Evolutionary conservation across 2,888 invertebrate species (phyloP), one percentile per base, ranked within the genome.

Genomic region (Sturmia bella): DNA sequence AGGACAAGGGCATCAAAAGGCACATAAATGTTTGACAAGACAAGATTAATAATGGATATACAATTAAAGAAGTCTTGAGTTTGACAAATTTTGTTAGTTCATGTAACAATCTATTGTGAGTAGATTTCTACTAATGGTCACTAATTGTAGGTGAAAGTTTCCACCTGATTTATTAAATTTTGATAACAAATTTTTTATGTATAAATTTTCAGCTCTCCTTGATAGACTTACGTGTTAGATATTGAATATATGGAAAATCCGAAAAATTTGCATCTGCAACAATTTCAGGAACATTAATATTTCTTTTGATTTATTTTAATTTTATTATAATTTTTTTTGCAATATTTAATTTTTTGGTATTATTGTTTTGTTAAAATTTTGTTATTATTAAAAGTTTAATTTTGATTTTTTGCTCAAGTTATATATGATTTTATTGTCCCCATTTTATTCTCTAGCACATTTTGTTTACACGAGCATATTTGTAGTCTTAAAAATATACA

Each of bases 181-280:
- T 74, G 6, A 27, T 6, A 11, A 1, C 2, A 21, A 17, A 27
- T 39, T 52, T 57, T 43, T 41, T 27, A 41, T 61, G 15, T 50
- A 3, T 43, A 11, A 50, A 17, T 27, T 54, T 59, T 12, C 17
- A 13, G 2, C 56, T 27, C n/a, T 9, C 4, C 9, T 0, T 50
- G 27, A 4, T 97, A 61, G 88, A 93, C 93, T 93, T 93, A 93
- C 93, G 93, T 93, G 93, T 93, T 90, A 93, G 91, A 91, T 93
- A 93, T 89, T 93, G 93, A 90, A 93, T 93, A 91, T 93, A 93
- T 85, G 93, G 92, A 91, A 92, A 92, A 92, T 93, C 93, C 90
- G 93, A 93, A 92, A 92, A 93, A 92, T 93, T 93, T 90, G 93
- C 92, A 90, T 92, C 93, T 93, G 93, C 87, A 91, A 91, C 85